Percentiles rank a stretch among this genome's conserved stretches.
These are phyloP conservation scores for Actias luna DNA, from an alignment of 2,888 invertebrate genomes.

Conservation along the genomic window DNA sequence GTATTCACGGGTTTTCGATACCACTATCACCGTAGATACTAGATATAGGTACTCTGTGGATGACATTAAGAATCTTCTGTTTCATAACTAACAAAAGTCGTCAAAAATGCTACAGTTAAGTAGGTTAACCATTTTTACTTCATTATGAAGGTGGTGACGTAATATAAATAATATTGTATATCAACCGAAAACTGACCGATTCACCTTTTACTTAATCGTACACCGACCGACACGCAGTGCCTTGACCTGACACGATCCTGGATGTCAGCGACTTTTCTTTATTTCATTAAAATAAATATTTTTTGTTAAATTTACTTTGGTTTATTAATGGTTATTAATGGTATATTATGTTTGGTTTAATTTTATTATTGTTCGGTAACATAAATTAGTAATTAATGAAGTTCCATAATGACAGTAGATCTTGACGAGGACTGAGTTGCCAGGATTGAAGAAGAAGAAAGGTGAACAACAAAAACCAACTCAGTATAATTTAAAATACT, in stretches of 20 bases:
- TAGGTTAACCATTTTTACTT: slow-evolving; percentile 46
- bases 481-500: too few species aligned
- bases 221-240: not conserved
- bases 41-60: too few species aligned
- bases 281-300: not conserved
- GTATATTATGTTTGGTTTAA: too few species aligned
- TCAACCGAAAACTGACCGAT: not conserved
- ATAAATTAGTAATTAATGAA: too few species aligned
- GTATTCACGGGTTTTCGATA: too few species aligned
- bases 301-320: not conserved
- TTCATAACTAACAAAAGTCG: slow-evolving; percentile 52
- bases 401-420: too few species aligned
- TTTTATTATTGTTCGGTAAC: too few species aligned
- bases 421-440: too few species aligned
- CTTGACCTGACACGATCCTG: not conserved
- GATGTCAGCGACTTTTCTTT: not conserved
- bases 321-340: too few species aligned
- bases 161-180: slow-evolving; percentile 14
- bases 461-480: too few species aligned
- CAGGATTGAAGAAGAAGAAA: too few species aligned
- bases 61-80: slow-evolving; percentile 24
- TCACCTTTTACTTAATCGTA: not conserved
- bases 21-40: not conserved
- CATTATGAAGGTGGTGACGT: slow-evolving; percentile 27
- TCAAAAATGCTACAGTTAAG: slow-evolving; percentile 55